Base-by-base conservation (phyloP, 1,140 invertebrate species). In the Lethrus apterus region DNA sequence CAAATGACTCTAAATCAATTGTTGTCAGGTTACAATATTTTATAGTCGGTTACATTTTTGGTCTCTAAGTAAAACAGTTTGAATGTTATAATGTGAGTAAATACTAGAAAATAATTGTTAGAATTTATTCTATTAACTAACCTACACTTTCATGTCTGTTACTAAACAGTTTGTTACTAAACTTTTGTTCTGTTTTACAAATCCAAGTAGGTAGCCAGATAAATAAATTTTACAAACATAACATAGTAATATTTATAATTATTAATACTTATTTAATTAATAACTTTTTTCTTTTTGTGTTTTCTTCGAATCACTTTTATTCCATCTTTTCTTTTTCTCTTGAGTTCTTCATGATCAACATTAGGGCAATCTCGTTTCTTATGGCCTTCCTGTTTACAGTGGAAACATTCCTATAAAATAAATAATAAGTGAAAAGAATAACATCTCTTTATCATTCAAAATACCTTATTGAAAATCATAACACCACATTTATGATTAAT, bases 401-500 rank as follows among this genome's bases (percentile, higher is more conserved):
- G 53, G 32, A 63, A 61, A 57, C 62, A 64, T 11, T 44, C 43
- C 62, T 63, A 43, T 36, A 55, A 47, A 35, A 49, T 43, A 17
- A 42, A 48, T 32, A 44, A 42, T 30, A 30, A 43, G 2, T 19
- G 32, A 36, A 24, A 4, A 18, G 30, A 4, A 8, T 34, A 20
- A 19, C n/a, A 1, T 11, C 30, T 19, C 21, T 13, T 20, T 43
- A 44, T 10, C 23, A 48, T 47, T 43, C 8, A 24, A 44, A 31
- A 44, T 47, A 60, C 55, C 44, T 62, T 53, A 15, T 57, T 63
- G 58, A 70, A 67, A 13, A 68, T 63, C 46, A 70, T 56, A n/a
- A 66, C 38, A 1, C 70, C 71, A 61, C 84, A 87, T 8, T 63
- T 64, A 63, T 86, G 83, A 44, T 76, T 71, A 19, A 70, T 57